Conservation (phyloP, 2,797 vertebrate genomes). For the Gadopsis bispinosus region DNA sequence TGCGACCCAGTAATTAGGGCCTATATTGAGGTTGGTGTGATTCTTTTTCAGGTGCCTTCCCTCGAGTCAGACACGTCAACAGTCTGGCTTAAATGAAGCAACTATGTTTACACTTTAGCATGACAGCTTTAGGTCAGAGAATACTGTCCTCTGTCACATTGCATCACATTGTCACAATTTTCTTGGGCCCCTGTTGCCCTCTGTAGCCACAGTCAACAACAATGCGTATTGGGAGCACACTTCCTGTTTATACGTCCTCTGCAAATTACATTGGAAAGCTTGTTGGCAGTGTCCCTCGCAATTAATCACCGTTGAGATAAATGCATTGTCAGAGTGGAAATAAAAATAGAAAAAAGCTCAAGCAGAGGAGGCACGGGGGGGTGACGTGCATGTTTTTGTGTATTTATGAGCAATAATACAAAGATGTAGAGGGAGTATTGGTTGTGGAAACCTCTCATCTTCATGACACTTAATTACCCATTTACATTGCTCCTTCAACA, state of each 20-base stretch:
- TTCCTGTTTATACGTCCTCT: slow-evolving; percentile 71
- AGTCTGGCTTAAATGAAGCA: slow-evolving; percentile 39
- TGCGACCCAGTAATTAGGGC: slow-evolving; percentile 22
- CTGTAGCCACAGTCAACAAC: slow-evolving; percentile 26
- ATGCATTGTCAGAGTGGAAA: slow-evolving; percentile 43
- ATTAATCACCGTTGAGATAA: slow-evolving; percentile 73
- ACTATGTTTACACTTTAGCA: slow-evolving; percentile 41
- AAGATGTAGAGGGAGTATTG: slow-evolving; percentile 22
- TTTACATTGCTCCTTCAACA: slow-evolving; percentile 41
- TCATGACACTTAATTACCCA: slow-evolving; percentile 66
- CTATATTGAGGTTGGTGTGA: neutral
- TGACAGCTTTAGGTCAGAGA: slow-evolving; percentile 58
- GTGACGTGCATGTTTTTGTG: slow-evolving; percentile 32
- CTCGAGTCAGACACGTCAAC: slow-evolving; percentile 6
- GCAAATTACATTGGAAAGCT: slow-evolving; percentile 67
- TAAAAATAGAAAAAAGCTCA: slow-evolving; percentile 2
- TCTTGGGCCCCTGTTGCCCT: slow-evolving; percentile 27
- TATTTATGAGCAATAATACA: slow-evolving; percentile 40
- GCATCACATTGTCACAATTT: slow-evolving; percentile 33
- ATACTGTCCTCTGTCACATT: slow-evolving; percentile 61
- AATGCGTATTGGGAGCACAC: slow-evolving; percentile 35
- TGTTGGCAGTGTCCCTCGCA: slow-evolving; percentile 66
- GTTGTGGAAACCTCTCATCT: slow-evolving; percentile 50
- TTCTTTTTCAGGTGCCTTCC: slow-evolving; percentile 19
- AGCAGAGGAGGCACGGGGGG: slow-evolving; percentile 8